phyloP scores from a whole-genome alignment of 2,113 vertebrate genomes.

The Macquaria ambigua region DNA sequence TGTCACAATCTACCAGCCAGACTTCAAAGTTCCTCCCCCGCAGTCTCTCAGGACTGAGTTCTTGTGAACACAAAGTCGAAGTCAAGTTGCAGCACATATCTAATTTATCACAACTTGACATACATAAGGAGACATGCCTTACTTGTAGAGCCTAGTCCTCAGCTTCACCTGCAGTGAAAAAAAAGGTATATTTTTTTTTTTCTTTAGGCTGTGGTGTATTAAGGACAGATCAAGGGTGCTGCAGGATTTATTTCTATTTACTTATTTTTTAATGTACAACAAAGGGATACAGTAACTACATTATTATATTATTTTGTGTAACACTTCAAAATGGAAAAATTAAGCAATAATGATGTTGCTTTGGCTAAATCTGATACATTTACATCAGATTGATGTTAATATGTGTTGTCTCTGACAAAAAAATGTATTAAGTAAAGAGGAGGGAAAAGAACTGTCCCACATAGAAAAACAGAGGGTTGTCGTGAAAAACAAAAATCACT shows the following conservation, averaged over 20 bases:
- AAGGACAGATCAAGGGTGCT: too few relatives aligned
- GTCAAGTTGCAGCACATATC: not conserved
- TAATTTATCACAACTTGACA: not conserved
- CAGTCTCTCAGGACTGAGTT: not conserved
- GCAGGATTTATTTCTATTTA: not conserved
- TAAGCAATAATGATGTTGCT: not conserved
- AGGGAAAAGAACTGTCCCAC: too few relatives aligned
- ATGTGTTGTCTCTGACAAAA: too few relatives aligned
- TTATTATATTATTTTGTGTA: not conserved
- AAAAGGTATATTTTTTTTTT: not conserved
- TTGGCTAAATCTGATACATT: too few relatives aligned
- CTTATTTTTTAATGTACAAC: not conserved
- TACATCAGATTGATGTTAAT: too few relatives aligned
- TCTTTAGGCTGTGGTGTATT: not conserved
- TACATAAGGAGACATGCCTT: not conserved
- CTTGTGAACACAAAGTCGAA: not conserved
- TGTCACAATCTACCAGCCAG: not conserved
- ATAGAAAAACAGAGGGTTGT: too few relatives aligned
- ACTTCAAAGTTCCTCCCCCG: too few relatives aligned
- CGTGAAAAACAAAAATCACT: too few relatives aligned
- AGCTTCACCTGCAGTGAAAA: not conserved
- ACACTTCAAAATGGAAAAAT: not conserved
- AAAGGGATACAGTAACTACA: not conserved
- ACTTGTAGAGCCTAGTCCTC: not conserved
- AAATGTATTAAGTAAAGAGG: too few relatives aligned